These are phyloP conservation scores for Dasyornis broadbenti DNA, from an alignment of 2,113 vertebrate species.

Conservation along the genomic window DNA sequence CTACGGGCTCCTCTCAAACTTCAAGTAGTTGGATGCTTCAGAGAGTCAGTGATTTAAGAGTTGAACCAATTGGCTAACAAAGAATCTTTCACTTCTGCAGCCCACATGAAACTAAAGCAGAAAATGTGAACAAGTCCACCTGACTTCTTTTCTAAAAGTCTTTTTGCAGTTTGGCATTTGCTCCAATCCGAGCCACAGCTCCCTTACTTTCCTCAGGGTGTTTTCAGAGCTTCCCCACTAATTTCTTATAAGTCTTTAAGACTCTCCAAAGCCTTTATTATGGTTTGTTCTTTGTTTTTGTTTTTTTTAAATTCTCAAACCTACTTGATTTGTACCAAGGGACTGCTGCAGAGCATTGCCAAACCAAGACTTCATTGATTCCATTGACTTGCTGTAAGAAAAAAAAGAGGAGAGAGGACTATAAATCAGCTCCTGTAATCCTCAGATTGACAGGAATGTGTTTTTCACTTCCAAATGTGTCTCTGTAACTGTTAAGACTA, in stretches of 20 bases:
- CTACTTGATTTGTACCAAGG: background rate
- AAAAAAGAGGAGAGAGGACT: background rate
- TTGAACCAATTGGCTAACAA: background rate
- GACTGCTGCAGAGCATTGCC: background rate
- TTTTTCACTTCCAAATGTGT: background rate
- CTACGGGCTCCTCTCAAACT: background rate
- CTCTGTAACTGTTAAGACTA: background rate
- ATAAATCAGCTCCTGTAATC: background rate
- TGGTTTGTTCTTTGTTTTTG: background rate
- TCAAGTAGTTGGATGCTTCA: background rate
- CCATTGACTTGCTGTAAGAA: background rate
- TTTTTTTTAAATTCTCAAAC: background rate
- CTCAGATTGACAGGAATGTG: background rate
- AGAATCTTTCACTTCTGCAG: background rate
- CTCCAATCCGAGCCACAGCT: background rate
- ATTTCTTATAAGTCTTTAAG: background rate
- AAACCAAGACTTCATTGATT: slow-evolving; percentile 4
- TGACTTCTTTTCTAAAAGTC: background rate
- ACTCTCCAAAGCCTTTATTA: background rate
- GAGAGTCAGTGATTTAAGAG: background rate
- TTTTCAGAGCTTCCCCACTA: background rate
- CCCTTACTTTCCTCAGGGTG: background rate
- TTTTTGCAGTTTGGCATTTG: background rate
- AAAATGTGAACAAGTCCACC: background rate
- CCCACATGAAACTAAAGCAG: background rate